Percentiles rank a stretch among this genome's conserved stretches.
Conservation (phyloP, 2,797 vertebrate species). For the Dryobates pubescens region DNA sequence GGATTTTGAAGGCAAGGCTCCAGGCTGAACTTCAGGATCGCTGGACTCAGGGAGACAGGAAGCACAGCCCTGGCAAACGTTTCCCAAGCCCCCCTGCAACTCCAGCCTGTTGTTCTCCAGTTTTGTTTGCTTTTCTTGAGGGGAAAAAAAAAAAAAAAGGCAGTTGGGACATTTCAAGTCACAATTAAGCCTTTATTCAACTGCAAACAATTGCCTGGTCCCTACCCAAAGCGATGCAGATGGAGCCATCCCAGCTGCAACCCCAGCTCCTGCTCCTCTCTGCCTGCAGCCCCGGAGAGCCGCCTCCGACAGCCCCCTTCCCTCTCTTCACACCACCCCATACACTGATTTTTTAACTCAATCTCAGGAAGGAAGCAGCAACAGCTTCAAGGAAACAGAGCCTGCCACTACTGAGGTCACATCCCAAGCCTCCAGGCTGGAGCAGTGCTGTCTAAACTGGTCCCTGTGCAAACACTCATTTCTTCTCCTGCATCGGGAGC, state of each 20-base stretch:
- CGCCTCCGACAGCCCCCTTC: rapidly evolving
- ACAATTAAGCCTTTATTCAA: constrained; percentile 65
- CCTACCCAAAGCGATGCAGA: constrained; percentile 32
- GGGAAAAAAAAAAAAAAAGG: background rate
- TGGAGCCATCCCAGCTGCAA: background rate
- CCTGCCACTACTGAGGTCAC: background rate
- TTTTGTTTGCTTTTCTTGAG: constrained; percentile 48
- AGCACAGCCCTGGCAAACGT: background rate
- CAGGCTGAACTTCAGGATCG: background rate
- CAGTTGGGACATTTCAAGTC: constrained; percentile 25
- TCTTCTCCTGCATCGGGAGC: background rate
- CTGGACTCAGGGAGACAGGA: background rate
- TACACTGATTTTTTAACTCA: background rate
- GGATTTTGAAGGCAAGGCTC: background rate
- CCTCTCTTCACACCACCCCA: rapidly evolving
- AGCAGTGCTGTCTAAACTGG: background rate
- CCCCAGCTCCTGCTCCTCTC: background rate
- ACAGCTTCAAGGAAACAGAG: background rate
- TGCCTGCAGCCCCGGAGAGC: rapidly evolving
- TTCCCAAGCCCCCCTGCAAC: constrained; percentile 17
- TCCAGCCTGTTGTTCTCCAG: background rate
- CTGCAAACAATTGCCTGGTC: constrained; percentile 48
- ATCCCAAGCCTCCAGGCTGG: background rate
- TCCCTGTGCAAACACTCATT: background rate
- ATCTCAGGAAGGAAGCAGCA: constrained; percentile 1